Evolutionary conservation across 1,140 invertebrate species (phyloP).

Genomic region (Drosophila oshimai): DNA sequence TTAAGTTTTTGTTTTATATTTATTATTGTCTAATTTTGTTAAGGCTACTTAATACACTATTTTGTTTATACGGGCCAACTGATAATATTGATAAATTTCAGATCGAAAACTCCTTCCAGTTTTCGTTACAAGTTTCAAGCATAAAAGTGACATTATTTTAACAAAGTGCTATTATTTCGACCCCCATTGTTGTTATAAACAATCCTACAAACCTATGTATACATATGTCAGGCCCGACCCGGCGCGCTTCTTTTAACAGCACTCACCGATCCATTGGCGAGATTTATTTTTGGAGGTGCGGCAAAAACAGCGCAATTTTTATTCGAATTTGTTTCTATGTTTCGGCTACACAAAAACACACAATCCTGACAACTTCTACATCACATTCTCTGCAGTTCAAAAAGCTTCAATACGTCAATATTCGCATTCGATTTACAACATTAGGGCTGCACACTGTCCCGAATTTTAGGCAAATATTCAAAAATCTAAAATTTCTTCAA

Average conservation of each 20-base stretch:
- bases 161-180: not conserved
- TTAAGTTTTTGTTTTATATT: too few relatives aligned
- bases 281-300: constrained; percentile 78
- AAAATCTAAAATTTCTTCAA: too few relatives aligned
- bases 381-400: constrained; percentile 16
- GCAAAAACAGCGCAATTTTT: constrained; percentile 71
- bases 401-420: constrained; percentile 5
- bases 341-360: constrained; percentile 62
- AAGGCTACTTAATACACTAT: too few relatives aligned
- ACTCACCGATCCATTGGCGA: constrained; percentile 53
- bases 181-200: constrained; percentile 1
- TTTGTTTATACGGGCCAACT: too few relatives aligned
- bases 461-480: too few relatives aligned
- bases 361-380: constrained; percentile 62
- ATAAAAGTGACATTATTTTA: too few relatives aligned
- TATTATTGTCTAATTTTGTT: too few relatives aligned
- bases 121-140: too few relatives aligned
- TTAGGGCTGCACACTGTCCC: too few relatives aligned
- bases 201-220: not conserved
- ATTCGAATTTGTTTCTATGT: constrained; percentile 71
- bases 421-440: not conserved
- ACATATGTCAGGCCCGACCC: constrained; percentile 42
- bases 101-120: too few relatives aligned
- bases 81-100: too few relatives aligned
- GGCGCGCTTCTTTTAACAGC: constrained; percentile 52